phyloP scores from a whole-genome alignment of 2,888 invertebrate species.

The Altica lythri region DNA sequence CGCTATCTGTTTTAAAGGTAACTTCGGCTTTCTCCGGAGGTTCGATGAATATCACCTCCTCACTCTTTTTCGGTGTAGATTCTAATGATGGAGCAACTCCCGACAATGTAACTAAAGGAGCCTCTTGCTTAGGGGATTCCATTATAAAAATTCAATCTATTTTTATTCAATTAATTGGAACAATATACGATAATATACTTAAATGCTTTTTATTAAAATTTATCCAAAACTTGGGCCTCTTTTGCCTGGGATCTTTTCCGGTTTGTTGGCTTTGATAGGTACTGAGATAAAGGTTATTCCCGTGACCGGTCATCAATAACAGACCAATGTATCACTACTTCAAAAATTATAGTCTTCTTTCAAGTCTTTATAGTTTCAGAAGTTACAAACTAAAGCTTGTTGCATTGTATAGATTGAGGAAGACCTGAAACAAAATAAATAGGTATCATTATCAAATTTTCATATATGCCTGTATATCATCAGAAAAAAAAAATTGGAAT shows the following conservation, averaged over 20 bases:
- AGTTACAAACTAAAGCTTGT: constrained; percentile 6
- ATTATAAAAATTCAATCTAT: constrained; percentile 19
- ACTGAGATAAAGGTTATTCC: constrained; percentile 61
- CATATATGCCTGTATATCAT: no score
- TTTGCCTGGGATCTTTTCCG: constrained; percentile 64
- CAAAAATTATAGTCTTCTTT: constrained; percentile 22
- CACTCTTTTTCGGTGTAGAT: constrained; percentile 34
- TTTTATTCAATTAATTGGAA: constrained; percentile 39
- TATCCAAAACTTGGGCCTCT: constrained; percentile 53
- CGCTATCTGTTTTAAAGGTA: constrained; percentile 33
- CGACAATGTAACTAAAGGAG: constrained; percentile 38
- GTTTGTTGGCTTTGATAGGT: constrained; percentile 60
- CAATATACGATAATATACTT: constrained; percentile 30
- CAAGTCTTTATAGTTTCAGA: constrained; percentile 20
- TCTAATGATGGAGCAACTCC: constrained; percentile 42
- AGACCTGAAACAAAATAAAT: constrained; percentile 20
- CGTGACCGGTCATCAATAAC: constrained; percentile 64
- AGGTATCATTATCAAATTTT: no score
- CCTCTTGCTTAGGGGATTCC: constrained; percentile 26
- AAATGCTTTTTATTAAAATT: constrained; percentile 40
- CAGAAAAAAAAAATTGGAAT: no score
- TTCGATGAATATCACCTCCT: constrained; percentile 26
- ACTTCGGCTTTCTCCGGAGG: constrained; percentile 37
- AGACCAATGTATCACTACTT: constrained; percentile 36
- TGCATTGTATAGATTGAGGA: constrained; percentile 15